These are phyloP conservation scores for Aphodius granarius DNA, from an alignment of 2,888 invertebrate genomes.

Conservation along the genomic window DNA sequence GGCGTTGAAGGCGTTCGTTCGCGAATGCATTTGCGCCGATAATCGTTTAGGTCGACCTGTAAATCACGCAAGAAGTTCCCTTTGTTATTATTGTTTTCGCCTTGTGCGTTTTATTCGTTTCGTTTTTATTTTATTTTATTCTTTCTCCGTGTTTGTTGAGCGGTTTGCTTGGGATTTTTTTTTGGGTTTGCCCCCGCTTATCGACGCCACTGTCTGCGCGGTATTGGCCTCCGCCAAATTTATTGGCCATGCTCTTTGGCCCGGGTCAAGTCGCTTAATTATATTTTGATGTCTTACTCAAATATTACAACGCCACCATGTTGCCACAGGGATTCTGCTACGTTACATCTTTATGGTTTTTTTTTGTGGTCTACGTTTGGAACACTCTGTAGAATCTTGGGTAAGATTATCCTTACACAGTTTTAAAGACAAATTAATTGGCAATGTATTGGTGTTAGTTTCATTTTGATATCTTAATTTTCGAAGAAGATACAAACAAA, in stretches of 20 bases:
- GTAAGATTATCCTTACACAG: no score
- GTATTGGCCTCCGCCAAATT: constrained; percentile 8
- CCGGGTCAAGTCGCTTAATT: constrained; percentile 17
- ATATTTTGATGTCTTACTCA: constrained; percentile 21
- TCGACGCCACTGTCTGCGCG: constrained; percentile 11
- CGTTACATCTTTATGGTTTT: no score
- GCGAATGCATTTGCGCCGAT: background rate
- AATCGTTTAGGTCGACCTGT: background rate
- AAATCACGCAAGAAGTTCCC: constrained; percentile 4
- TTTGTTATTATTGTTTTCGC: constrained; percentile 6
- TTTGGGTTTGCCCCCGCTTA: background rate
- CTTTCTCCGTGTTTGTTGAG: constrained; percentile 1
- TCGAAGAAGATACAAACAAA: no score
- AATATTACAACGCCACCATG: background rate
- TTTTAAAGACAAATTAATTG: no score
- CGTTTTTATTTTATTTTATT: background rate
- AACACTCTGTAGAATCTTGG: no score
- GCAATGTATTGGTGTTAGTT: no score
- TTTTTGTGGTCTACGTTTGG: no score
- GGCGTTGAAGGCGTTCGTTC: constrained; percentile 50
- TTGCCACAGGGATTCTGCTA: background rate
- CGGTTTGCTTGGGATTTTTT: background rate
- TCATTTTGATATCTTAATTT: no score
- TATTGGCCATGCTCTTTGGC: constrained; percentile 12
- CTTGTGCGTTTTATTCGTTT: background rate